Percentiles rank a stretch among this genome's conserved stretches.
Evolutionary conservation across 2,888 invertebrate species (phyloP).

Genomic region (Lymantria dispar): DNA sequence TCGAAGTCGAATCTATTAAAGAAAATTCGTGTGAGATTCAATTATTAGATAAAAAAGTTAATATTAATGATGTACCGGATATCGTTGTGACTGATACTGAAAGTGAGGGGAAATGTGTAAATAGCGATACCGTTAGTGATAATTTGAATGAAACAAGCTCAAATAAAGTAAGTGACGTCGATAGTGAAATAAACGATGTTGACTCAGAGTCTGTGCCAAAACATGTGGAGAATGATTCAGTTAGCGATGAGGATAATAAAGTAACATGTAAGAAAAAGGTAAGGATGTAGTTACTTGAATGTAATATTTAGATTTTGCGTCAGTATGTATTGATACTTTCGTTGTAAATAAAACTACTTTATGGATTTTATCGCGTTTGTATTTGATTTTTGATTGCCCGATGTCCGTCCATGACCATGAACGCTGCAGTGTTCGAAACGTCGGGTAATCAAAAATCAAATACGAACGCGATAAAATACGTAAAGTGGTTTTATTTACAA

Average conservation of each 20-base stretch:
- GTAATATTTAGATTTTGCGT: too few species aligned
- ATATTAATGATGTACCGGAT: constrained; percentile 9
- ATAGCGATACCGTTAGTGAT: constrained; percentile 7
- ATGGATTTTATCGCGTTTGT: too few species aligned
- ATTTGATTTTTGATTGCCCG: too few species aligned
- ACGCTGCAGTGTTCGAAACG: too few species aligned
- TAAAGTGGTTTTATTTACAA: too few species aligned
- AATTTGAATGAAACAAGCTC: constrained; percentile 12
- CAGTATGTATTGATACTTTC: too few species aligned
- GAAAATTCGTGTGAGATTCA: constrained; percentile 12
- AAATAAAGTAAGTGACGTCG: constrained; percentile 5
- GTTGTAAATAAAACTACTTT: too few species aligned
- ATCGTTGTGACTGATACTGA: constrained; percentile 3
- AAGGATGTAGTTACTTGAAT: too few species aligned
- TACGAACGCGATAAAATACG: too few species aligned
- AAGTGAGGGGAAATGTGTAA: constrained; percentile 1
- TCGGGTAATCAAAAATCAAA: too few species aligned
- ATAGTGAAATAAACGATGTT: constrained; percentile 33
- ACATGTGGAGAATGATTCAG: constrained; percentile 17
- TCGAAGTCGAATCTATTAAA: constrained; percentile 1
- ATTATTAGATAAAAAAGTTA: constrained; percentile 16
- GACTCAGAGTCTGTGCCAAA: constrained; percentile 16
- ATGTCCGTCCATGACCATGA: too few species aligned
- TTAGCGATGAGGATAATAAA: constrained; percentile 13
- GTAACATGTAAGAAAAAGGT: constrained; percentile 16